Conservation (phyloP, 2,113 vertebrate genomes). For the Poecilia latipinna region DNA sequence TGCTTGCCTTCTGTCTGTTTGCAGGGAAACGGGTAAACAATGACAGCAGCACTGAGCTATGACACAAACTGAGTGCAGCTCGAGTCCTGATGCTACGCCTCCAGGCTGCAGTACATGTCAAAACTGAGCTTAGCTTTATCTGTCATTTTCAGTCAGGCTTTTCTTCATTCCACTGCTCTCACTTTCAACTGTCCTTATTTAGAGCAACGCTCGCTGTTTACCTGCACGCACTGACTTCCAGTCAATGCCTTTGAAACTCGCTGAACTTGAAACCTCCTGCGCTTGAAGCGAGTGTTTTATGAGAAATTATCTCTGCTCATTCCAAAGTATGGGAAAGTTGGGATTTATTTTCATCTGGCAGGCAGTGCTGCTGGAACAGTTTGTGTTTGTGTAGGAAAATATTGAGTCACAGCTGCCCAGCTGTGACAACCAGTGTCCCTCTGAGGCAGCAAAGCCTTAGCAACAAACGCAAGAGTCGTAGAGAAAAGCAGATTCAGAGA, state of each 20-base stretch:
- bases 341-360: slow-evolving; percentile 36
- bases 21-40: slow-evolving; percentile 3
- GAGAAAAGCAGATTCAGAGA: slow-evolving; percentile 17
- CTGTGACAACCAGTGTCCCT: slow-evolving; percentile 48
- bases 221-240: neutral
- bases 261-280: neutral
- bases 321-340: slow-evolving; percentile 7
- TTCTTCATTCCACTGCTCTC: slow-evolving; percentile 64
- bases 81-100: neutral
- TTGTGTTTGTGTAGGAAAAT: slow-evolving; percentile 59
- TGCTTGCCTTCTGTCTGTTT: neutral
- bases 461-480: slow-evolving; percentile 49
- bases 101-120: slow-evolving; percentile 24
- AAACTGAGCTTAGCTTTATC: slow-evolving; percentile 32
- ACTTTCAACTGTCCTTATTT: slow-evolving; percentile 2
- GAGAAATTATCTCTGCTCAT: neutral
- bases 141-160: slow-evolving; percentile 47
- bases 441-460: slow-evolving; percentile 44
- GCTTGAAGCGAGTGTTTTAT: neutral
- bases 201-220: neutral
- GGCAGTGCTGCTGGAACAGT: slow-evolving; percentile 24
- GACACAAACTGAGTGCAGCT: slow-evolving; percentile 23
- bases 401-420: slow-evolving; percentile 58
- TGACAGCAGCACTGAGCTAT: slow-evolving; percentile 24
- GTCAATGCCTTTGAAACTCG: neutral